Evolutionary conservation across 1,140 invertebrate genomes (phyloP).

Genomic region (Solen grandis): DNA sequence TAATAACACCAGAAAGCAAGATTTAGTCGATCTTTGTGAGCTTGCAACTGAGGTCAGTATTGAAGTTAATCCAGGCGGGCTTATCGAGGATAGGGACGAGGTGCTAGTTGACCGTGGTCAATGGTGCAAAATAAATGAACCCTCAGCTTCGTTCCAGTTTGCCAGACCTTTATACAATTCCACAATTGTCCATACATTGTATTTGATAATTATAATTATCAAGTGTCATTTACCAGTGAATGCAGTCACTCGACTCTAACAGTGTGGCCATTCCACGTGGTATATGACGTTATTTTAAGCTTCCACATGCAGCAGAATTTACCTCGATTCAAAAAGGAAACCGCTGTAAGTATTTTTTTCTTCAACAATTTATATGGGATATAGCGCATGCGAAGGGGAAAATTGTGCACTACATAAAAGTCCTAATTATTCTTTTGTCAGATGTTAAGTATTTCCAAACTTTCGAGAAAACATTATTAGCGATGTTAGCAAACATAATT

Average conservation of each 20-base stretch:
- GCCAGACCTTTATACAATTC: conserved; percentile 3
- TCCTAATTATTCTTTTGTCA: no score
- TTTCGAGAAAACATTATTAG: no score
- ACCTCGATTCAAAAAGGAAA: no score
- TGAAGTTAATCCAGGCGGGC: conserved; percentile 35
- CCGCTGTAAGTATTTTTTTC: no score
- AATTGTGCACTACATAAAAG: no score
- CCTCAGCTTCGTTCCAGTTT: neutral
- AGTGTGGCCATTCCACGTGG: no score
- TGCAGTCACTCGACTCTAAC: conserved; percentile 18
- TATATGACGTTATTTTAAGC: no score
- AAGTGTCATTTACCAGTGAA: conserved; percentile 1
- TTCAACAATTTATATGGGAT: no score
- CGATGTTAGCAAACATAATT: no score
- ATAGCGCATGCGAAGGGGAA: no score
- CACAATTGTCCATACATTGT: conserved; percentile 29
- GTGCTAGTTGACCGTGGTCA: neutral
- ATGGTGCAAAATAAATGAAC: neutral
- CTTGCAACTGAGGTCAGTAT: neutral
- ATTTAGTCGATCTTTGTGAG: conserved; percentile 26
- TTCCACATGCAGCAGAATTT: no score
- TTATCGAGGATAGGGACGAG: conserved; percentile 26
- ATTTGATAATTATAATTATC: conserved; percentile 43
- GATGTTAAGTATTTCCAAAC: no score
- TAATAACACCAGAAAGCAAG: conserved; percentile 10